Base-by-base conservation (phyloP, 2,113 vertebrate species). In the Callipepla californica region DNA sequence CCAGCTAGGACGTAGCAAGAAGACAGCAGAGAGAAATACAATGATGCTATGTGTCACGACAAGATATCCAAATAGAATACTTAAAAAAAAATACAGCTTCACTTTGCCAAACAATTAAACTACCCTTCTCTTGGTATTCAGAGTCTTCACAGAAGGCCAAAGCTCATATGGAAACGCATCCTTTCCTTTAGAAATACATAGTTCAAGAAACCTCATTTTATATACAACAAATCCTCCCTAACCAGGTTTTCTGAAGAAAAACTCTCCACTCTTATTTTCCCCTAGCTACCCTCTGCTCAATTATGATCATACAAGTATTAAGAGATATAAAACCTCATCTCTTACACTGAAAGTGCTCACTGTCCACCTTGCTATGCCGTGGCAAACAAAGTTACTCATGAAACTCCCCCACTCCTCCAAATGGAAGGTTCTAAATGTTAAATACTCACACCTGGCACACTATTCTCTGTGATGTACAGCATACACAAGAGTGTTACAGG, bases 1-100 rank as follows among this genome's bases (percentile, higher is more conserved):
- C 61, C 85, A 87, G 91, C 25, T n/a, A 70, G 67, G 69, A 75
- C 34, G 38, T 3, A 8, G 66, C 47, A 89, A 59, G n/a, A 88
- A 58, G 62, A 70, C 11, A 67, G 70, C 42, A 72, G 45, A 74
- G 63, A 76, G 92, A 30, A 92, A 44, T 13, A 70, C 47, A 53
- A 8, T 0, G 25, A 48, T 0, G 1, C 36, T 1, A 3, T 1
- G 38, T 14, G 63, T 22, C 84, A 65, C 3, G 13, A 63, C 20
- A 80, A 89, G 47, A 3, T 19, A 77, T 77, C 9, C 18, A 90
- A 73, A 77, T 40, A 45, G 72, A 57, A 14, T 17, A 57, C 36
- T 53, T 61, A 22, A 80, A 79, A 80, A 79, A 40, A 9, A 53
- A 80, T 57, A n/a, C 5, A 59, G 53, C 3, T 36, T 58, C 25